Evolutionary conservation across 2,797 vertebrate genomes (phyloP), one percentile per base, ranked within the genome.

Genomic region (Sarcoramphus papa): DNA sequence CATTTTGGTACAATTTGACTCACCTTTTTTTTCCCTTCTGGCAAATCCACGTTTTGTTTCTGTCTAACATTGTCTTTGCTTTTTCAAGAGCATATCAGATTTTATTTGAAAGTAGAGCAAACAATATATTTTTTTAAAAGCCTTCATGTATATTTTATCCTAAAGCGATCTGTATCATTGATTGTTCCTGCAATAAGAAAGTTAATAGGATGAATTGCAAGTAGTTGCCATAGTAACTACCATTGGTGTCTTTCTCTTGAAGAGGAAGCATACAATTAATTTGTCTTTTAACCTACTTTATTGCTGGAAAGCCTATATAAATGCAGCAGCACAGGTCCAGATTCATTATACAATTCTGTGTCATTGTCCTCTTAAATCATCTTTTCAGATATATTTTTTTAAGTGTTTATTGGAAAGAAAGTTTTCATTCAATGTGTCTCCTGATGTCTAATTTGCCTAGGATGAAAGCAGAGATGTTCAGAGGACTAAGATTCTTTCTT

Each of bases 171-270:
- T 95, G 91, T 97, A 96, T 97, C 81, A 73, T 94, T 98, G 96
- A 97, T 97, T 97, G 93, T 96, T 97, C 93, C 86, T 95, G 85
- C 95, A 97, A 97, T 97, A 95, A 96, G 94, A 96, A 97, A 97
- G 83, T 96, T 98, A 97, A 98, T 96, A 93, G 95, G 95, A 96
- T 81, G 93, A 97, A 97, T 97, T 96, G 53, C 95, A 96, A 96
- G 95, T 89, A 95, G 97, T 98, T 98, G 95, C 97, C 95, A 98
- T 98, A 96, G 98, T 92, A 98, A 98, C 97, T 67, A n/a, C 64
- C 65, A 94, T 59, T 91, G 69, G 93, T 88, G 87, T 96, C 73
- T 85, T 93, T 96, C 92, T 96, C 90, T 95, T 91, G 93, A 97
- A 97, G 77, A 90, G 85, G 79, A 97, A 96, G 89, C 64, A 85